Base-by-base conservation (phyloP, 2,888 invertebrate genomes). In the Pedicia rivosa region DNA sequence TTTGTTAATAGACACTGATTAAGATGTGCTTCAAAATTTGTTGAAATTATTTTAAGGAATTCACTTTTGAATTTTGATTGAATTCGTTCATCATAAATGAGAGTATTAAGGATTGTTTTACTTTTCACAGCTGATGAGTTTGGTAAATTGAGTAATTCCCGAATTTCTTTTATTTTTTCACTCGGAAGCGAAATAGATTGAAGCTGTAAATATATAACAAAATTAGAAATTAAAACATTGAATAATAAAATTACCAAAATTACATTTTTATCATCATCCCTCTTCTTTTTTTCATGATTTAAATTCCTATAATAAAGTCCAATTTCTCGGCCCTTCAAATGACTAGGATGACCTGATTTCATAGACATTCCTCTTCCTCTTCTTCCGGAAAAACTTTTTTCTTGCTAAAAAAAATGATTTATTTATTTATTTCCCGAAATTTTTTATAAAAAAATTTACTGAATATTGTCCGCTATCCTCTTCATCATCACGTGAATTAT, bases 1-100 rank as follows among this genome's bases (percentile, higher is more conserved):
- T 27, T 27, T 27, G 7, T 12, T 27, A 27, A 27, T 17, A 22
- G 12, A 14, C 20, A 36, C 3, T 31, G 24, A 2, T 22, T 26
- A 13, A 38, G 29, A 15, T 38, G 28, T 4, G 40, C 5, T 25
- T 41, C 39, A 30, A 39, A 37, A 32, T 36, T 20, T 4, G 29
- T n/a, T 5, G 25, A 20, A 27, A 20, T 35, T 10, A 35, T 26
- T 25, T 26, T 25, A 14, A 35, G 25, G 26, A 35, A 35, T 26
- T 35, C 20, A 17, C 16, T 35, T 35, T 35, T 35, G 13, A 35
- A 35, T 16, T 35, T 26, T 12, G 35, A 35, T 16, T 35, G 15
- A n/a, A 35, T 25, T 5, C 14, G 16, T 17, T 25, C 26, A 16
- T 25, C 25, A 15, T 35, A 20, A 16, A 35, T 35, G 7, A 35